A percentile compares a stretch with the other conserved stretches of the same genome.
These are phyloP conservation scores for Ostrea denselamellosa DNA, from an alignment of 1,140 invertebrate species.

Conservation along the genomic window DNA sequence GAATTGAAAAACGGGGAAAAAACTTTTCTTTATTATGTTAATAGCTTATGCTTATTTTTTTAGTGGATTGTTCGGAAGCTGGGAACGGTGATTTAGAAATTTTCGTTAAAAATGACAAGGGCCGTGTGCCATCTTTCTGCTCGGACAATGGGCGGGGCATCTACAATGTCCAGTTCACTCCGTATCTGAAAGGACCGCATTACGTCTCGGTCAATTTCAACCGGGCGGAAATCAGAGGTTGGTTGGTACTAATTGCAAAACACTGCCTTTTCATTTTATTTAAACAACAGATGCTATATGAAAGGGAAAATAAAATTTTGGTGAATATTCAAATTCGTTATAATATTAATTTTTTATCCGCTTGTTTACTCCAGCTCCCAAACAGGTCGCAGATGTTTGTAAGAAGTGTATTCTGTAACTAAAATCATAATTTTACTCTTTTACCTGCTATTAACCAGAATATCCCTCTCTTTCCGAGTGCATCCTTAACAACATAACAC, in stretches of 20 bases:
- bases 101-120: conserved; percentile 87
- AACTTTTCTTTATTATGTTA: background rate
- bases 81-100: conserved; percentile 79
- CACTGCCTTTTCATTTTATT: background rate
- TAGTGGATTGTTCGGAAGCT: conserved; percentile 73
- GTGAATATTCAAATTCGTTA: background rate
- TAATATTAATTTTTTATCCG: background rate
- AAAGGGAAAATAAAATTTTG: background rate
- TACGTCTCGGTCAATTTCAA: conserved; percentile 96
- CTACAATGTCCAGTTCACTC: conserved; percentile 93
- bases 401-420: background rate
- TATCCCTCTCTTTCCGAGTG: background rate
- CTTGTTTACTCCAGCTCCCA: background rate
- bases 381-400: conserved; percentile 21
- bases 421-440: background rate
- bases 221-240: conserved; percentile 94
- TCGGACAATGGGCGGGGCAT: conserved; percentile 85
- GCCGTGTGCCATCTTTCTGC: conserved; percentile 89
- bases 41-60: conserved; percentile 29
- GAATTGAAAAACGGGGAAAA: background rate
- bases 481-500: background rate
- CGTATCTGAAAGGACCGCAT: conserved; percentile 93
- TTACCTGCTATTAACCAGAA: background rate
- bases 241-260: background rate
- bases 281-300: background rate